phyloP scores from a whole-genome alignment of 37 sponge, comb jelly and placozoan species.

The Eunapius fragilis region DNA sequence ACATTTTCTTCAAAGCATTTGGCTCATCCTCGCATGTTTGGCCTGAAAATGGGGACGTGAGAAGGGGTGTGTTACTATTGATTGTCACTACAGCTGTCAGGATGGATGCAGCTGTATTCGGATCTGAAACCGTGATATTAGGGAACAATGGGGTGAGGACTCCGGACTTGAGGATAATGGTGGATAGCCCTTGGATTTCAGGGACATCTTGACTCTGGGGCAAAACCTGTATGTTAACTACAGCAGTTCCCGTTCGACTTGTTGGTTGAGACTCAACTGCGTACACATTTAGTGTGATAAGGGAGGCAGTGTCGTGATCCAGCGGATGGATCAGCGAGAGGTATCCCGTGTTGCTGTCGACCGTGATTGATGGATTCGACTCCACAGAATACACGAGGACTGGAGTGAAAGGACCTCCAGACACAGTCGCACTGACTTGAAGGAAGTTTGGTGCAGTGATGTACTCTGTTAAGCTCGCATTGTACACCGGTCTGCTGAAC shows the following conservation, averaged over 20 bases:
- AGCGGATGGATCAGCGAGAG: constrained; percentile 43
- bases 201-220: constrained; percentile 59
- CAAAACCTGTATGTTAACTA: constrained; percentile 58
- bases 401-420: constrained; percentile 30
- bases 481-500: not conserved
- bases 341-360: constrained; percentile 36
- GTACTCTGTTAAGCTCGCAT: constrained; percentile 35
- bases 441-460: constrained; percentile 23
- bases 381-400: constrained; percentile 33
- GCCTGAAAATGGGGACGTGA: constrained; percentile 42
- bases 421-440: constrained; percentile 62
- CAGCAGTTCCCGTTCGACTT: constrained; percentile 72
- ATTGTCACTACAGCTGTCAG: constrained; percentile 22
- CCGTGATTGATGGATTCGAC: constrained; percentile 28
- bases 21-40: constrained; percentile 59
- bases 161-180: constrained; percentile 39
- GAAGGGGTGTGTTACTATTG: constrained; percentile 16
- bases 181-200: constrained; percentile 6
- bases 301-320: constrained; percentile 39
- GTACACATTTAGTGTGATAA: constrained; percentile 51
- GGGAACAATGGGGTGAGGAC: constrained; percentile 7
- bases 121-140: constrained; percentile 40
- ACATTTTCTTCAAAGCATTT: constrained; percentile 40
- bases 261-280: constrained; percentile 73
- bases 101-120: constrained; percentile 43